Evolutionary conservation across 2,888 invertebrate genomes (phyloP).

Genomic region (Drosophila sordidula): DNA sequence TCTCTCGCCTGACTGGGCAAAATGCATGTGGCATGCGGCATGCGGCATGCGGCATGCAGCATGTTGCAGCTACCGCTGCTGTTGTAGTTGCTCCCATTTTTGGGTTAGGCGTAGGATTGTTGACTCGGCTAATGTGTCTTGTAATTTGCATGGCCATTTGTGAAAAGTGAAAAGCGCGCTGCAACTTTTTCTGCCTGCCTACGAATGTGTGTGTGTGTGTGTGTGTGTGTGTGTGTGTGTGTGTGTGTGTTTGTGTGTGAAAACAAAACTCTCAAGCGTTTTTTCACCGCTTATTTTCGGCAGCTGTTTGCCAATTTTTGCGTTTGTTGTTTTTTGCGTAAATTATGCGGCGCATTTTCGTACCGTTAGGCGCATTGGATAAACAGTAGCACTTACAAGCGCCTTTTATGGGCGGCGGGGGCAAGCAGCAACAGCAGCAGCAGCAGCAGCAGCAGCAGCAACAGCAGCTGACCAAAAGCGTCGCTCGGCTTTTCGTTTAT

Average conservation of each 20-base stretch:
- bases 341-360: constrained; percentile 77
- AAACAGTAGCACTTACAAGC: constrained; percentile 79
- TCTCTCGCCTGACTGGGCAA: constrained; percentile 39
- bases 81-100: constrained; percentile 67
- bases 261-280: constrained; percentile 25
- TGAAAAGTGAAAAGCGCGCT: constrained; percentile 73
- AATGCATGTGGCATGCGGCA: constrained; percentile 42
- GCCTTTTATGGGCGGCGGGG: constrained; percentile 66
- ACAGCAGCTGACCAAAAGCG: constrained; percentile 63
- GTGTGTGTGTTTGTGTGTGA: constrained; percentile 10
- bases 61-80: constrained; percentile 30
- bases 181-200: constrained; percentile 34
- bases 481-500: constrained; percentile 52
- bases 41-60: constrained; percentile 37
- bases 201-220: neutral
- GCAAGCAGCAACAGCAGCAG: constrained; percentile 5
- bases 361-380: constrained; percentile 71
- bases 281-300: constrained; percentile 35
- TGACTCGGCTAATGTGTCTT: constrained; percentile 74
- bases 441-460: constrained; percentile 6
- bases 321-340: constrained; percentile 59
- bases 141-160: constrained; percentile 79
- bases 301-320: constrained; percentile 44
- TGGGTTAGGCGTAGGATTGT: constrained; percentile 74
- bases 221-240: neutral